Evolutionary conservation across 2,113 vertebrate genomes (phyloP), one percentile per base, ranked within the genome.

Genomic region (Chascanopsetta lugubris): DNA sequence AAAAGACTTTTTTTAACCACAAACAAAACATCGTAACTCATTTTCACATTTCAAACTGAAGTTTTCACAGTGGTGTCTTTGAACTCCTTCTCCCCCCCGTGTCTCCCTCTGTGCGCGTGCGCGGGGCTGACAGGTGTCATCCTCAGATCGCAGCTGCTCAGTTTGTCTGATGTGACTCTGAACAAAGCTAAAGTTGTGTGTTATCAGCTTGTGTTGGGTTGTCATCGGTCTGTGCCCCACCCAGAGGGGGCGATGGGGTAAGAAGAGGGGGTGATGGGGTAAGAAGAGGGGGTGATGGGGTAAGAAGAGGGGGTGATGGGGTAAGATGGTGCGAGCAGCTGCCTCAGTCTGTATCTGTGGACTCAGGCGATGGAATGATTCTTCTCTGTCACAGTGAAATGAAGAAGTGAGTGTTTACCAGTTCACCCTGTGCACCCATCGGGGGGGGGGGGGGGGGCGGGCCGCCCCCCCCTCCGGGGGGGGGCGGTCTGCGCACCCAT

Each of bases 401-500:
- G 34, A 15, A 13, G 4, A 15, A 8, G 48, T 51, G 42, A 45
- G 27, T 65, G 61, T 70, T 80, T 69, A 86, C 84, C 84, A 82
- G 71, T 8, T 75, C 83, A 84, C 65, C 83, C 78, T 83, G 89
- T 62, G 73, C 75, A 72, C 73, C 77, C 77, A 63, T 80, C 76
- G 29, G n/a, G n/a, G n/a, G n/a, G n/a, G n/a, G n/a, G n/a, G n/a
- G n/a, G n/a, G n/a, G n/a, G n/a, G n/a, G n/a, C n/a, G n/a, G n/a
- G n/a, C n/a, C n/a, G n/a, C n/a, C n/a, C n/a, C n/a, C n/a, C n/a
- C n/a, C n/a, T n/a, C n/a, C n/a, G n/a, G n/a, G n/a, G n/a, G n/a
- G n/a, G n/a, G n/a, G n/a, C n/a, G n/a, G n/a, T n/a, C n/a, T n/a
- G n/a, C n/a, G n/a, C n/a, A n/a, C n/a, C n/a, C n/a, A n/a, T n/a